Percentiles rank a stretch among this genome's conserved stretches.
Evolutionary conservation across 2,888 invertebrate genomes (phyloP).

Genomic region (Sylvicola fuscatus): DNA sequence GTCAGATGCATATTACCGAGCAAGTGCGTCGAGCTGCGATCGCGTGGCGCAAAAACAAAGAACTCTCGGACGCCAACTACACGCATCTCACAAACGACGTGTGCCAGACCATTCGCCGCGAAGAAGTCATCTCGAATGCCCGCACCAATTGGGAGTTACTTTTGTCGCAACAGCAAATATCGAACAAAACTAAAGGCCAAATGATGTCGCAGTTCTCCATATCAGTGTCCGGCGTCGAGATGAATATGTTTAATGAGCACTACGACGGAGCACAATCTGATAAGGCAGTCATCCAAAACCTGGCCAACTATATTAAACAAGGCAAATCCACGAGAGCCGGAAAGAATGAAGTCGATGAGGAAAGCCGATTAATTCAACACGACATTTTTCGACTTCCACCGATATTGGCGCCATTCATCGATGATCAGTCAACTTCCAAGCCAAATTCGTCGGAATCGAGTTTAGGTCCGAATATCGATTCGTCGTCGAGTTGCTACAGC

Average conservation of each 20-base stretch:
- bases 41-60: constrained; percentile 62
- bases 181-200: neutral
- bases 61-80: constrained; percentile 34
- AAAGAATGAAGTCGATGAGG: too few species aligned
- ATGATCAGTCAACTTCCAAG: constrained; percentile 11
- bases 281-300: too few species aligned
- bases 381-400: constrained; percentile 45
- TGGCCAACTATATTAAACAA: too few species aligned
- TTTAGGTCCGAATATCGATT: constrained; percentile 48
- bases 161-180: constrained; percentile 32
- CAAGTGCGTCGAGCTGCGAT: constrained; percentile 57
- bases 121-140: constrained; percentile 68
- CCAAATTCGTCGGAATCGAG: constrained; percentile 36
- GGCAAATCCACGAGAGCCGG: too few species aligned
- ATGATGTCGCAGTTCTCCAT: neutral
- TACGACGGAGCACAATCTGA: too few species aligned
- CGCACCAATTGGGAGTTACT: constrained; percentile 72
- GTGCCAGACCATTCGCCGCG: constrained; percentile 36
- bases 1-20: constrained; percentile 60
- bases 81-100: constrained; percentile 29
- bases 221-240: too few species aligned
- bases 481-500: constrained; percentile 37
- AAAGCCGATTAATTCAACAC: constrained; percentile 9
- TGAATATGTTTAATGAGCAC: too few species aligned
- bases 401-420: constrained; percentile 45